phyloP scores from a whole-genome alignment of 2,888 invertebrate species.

The Prionchulus punctatus region DNA sequence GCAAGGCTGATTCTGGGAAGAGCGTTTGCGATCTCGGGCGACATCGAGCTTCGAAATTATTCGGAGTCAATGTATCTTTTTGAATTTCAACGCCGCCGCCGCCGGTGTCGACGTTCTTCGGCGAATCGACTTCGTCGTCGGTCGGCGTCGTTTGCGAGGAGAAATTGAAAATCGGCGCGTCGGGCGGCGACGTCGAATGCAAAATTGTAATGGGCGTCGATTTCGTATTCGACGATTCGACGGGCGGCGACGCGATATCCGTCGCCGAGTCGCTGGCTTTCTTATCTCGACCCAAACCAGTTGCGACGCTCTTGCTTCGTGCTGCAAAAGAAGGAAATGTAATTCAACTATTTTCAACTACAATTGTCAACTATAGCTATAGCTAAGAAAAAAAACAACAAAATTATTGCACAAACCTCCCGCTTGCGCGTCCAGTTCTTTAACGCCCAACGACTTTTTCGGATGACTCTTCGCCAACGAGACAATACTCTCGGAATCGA shows the following conservation, averaged over 20 bases:
- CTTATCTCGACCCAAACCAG: neutral
- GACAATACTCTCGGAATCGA: neutral
- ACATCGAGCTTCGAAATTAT: too few relatives aligned
- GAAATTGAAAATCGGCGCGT: neutral
- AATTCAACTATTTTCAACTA: neutral
- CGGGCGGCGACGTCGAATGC: neutral
- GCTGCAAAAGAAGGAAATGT: neutral
- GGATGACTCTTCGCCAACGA: neutral
- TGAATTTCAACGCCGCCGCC: too few relatives aligned
- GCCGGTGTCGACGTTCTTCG: neutral
- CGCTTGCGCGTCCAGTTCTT: neutral
- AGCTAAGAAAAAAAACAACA: neutral
- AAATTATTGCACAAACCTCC: neutral
- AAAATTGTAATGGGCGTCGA: neutral
- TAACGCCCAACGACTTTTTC: neutral
- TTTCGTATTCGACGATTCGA: neutral
- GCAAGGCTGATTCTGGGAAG: neutral
- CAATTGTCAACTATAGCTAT: too few relatives aligned
- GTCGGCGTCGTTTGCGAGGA: neutral
- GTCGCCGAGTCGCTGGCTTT: constrained; percentile 29
- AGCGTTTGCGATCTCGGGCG: neutral
- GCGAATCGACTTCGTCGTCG: neutral
- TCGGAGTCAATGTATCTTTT: too few relatives aligned
- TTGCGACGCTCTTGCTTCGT: constrained; percentile 12
- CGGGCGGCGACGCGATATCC: neutral